Evolutionary conservation across 2,113 vertebrate species (phyloP), one percentile per base, ranked within the genome.

Genomic region (Ascaphus truei): DNA sequence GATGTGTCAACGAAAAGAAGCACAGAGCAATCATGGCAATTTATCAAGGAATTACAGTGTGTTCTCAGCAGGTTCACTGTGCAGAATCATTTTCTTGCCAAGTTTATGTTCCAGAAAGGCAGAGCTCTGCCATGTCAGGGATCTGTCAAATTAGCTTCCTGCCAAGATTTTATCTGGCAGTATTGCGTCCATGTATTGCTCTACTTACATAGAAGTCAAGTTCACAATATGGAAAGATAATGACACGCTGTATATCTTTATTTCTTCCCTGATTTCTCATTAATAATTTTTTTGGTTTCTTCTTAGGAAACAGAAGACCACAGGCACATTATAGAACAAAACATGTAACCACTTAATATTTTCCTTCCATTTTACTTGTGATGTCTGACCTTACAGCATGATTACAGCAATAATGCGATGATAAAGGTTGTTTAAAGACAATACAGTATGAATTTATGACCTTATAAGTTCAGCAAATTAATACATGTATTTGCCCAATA

Each of bases 31-130:
- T 61, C 67, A 61, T 71, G 67, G 67, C 67, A 71, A 71, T 71
- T 71, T 71, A 71, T 71, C 67, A 71, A 71, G 67, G 67, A 61
- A 71, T 71, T 61, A 71, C 57, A 71, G 41, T 71, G 67, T 61
- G 57, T 61, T 71, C 67, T 71, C 57, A 52, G 57, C 67, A 41
- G 67, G 67, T 71, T 61, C 56, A 61, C 67, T 39, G 57, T 71
- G 55, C 27, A 61, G 31, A 59, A 71, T 71, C 34, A 61, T 71
- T 71, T 47, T 41, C 47, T 60, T 71, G 57, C 67, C 67, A 71
- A 71, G 67, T 71, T 71, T 71, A 71, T 71, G 67, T 61, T 71
- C 45, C 57, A 71, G 67, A 71, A 61, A 61, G 57, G 22, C 45
- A 71, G 57, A 71, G 56, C 67, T 71, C 67, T 61, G 45, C 57